Conservation (phyloP, 23 tunicate genomes). For the Clavelina lepadiformis region DNA sequence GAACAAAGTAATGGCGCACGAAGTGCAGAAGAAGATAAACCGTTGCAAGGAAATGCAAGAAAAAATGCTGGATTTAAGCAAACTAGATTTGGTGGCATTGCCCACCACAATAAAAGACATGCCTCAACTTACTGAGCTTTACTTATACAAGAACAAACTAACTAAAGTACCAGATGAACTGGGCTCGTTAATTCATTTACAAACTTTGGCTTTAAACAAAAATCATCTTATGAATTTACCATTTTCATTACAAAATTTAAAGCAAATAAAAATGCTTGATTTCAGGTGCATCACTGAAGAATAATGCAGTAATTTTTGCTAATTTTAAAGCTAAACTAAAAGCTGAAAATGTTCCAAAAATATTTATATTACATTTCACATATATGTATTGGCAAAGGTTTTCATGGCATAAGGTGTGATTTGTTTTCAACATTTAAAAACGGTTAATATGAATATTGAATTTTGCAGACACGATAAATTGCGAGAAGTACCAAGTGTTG, state of each 20-base stretch:
- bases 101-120: constrained; percentile 21
- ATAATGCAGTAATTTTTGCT: too few relatives aligned
- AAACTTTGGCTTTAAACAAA: constrained; percentile 26
- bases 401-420: too few relatives aligned
- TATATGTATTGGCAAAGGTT: too few relatives aligned
- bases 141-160: constrained; percentile 42
- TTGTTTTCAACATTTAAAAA: too few relatives aligned
- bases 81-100: constrained; percentile 18
- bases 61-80: constrained; percentile 25
- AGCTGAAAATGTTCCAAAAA: too few relatives aligned
- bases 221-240: constrained; percentile 38
- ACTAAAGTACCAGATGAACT: constrained; percentile 17
- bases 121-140: constrained; percentile 26
- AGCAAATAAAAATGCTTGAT: constrained; percentile 32
- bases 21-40: constrained; percentile 24
- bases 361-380: too few relatives aligned
- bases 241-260: constrained; percentile 11
- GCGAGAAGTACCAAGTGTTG: constrained; percentile 30
- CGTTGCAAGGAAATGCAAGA: constrained; percentile 31
- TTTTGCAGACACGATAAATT: constrained; percentile 39
- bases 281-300: constrained; percentile 14
- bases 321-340: too few relatives aligned
- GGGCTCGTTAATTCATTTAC: constrained; percentile 18
- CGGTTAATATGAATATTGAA: neutral
- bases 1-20: constrained; percentile 6